Evolutionary conservation across 2,797 vertebrate genomes (phyloP), one percentile per base, ranked within the genome.

Genomic region (Periophthalmus magnuspinnatus): DNA sequence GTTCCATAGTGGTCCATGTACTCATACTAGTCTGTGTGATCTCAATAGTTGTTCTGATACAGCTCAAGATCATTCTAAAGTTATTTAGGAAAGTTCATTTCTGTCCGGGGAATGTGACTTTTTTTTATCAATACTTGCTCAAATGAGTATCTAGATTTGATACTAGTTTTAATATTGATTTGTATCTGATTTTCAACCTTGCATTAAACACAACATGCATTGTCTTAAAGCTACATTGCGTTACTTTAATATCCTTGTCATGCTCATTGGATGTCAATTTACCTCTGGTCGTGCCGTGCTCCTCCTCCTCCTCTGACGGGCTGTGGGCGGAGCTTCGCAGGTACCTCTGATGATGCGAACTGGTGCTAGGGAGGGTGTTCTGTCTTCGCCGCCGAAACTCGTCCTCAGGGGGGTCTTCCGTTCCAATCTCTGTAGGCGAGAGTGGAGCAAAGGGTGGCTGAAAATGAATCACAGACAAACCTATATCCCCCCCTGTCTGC

Each of bases 341-440:
- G 79, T 88, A 91, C 77, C 92, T 94, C 32, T 88, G 81, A 74
- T 91, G 80, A 74, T 91, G 80, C 65, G 82, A 82, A 0, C 91
- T 73, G 50, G 91, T 79, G 77, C 85, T 90, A 5, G 94, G 94
- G 65, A 96, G 90, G 0, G 93, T 58, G 0, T 89, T 95, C 73
- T 95, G 95, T 91, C 95, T 95, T 81, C 94, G 90, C 69, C 93
- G 91, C 74, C 86, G 85, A 71, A 89, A 89, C 69, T 97, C 96
- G n/a, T 96, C 95, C 0, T 93, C 94, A 33, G 93, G 84, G 73
- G 93, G 92, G 14, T 93, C 89, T 41, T 95, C 94, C 0, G 94
- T 86, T 7, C 89, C 79, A 48, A 92, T 71, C 87, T 96, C 96
- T 98, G 94, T 65, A 74, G 78, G 75, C 68, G 73, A 59, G 79